Conservation (phyloP, 2,797 vertebrate species). For the Brotogeris chrysoptera region DNA sequence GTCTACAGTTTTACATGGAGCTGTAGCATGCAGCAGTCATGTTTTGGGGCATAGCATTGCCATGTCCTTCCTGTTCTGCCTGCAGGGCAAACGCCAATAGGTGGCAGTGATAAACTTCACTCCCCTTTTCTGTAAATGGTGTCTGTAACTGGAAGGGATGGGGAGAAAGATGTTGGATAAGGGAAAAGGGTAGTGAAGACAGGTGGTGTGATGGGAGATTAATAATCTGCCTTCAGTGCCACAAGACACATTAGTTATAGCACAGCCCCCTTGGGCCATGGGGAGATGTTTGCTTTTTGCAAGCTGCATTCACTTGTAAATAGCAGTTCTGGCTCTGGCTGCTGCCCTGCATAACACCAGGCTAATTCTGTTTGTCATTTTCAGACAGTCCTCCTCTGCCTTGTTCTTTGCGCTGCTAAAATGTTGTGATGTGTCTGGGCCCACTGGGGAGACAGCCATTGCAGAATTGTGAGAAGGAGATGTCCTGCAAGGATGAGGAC, state of each 20-base stretch:
- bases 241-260: constrained; percentile 39
- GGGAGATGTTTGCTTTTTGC: constrained; percentile 69
- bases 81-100: constrained; percentile 7
- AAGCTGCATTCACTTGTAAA: constrained; percentile 63
- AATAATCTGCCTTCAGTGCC: constrained; percentile 71
- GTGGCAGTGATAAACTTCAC: constrained; percentile 12
- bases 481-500: background rate
- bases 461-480: background rate
- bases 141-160: background rate
- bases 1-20: background rate
- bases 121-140: background rate
- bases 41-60: background rate
- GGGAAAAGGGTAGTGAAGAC: constrained; percentile 25
- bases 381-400: constrained; percentile 61
- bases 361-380: constrained; percentile 77
- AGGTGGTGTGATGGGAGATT: constrained; percentile 73
- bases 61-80: background rate
- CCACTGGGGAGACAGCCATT: constrained; percentile 30
- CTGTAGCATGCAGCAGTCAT: background rate
- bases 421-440: constrained; percentile 48
- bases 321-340: constrained; percentile 49
- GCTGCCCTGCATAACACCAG: constrained; percentile 54
- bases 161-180: background rate
- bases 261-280: constrained; percentile 34
- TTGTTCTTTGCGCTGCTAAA: constrained; percentile 28